Evolutionary conservation across 2,888 invertebrate species (phyloP).

Genomic region (Tiphia femorata): DNA sequence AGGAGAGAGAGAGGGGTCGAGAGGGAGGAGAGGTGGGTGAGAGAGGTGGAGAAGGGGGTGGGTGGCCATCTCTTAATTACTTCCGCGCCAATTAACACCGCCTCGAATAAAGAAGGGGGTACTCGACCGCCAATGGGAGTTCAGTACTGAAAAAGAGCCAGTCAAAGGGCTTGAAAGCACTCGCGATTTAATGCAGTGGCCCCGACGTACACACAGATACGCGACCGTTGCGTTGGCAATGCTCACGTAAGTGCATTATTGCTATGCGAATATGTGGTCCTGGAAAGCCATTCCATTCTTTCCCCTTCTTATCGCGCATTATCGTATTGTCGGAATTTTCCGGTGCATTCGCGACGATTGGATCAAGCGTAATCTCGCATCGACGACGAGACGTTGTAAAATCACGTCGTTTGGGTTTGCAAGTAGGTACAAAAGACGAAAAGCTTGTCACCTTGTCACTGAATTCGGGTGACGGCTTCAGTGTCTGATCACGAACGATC

Average conservation of each 20-base stretch:
- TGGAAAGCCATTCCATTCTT: too few species aligned
- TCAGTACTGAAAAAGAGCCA: slow-evolving; percentile 35
- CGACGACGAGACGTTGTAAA: too few species aligned
- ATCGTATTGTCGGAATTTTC: too few species aligned
- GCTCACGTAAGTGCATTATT: neutral
- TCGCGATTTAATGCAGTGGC: slow-evolving; percentile 39
- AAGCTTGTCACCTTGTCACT: too few species aligned
- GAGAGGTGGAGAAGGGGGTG: neutral
- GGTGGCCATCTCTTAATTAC: slow-evolving; percentile 57
- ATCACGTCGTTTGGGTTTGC: too few species aligned
- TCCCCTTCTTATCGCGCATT: too few species aligned
- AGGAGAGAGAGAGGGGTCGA: neutral
- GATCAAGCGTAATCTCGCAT: too few species aligned
- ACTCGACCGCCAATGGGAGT: slow-evolving; percentile 49
- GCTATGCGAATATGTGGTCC: neutral
- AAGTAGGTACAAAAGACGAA: too few species aligned
- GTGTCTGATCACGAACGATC: too few species aligned
- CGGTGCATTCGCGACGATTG: too few species aligned
- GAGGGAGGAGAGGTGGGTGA: neutral
- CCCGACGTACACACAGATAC: neutral
- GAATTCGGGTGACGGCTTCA: too few species aligned
- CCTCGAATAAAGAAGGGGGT: slow-evolving; percentile 52
- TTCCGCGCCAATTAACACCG: slow-evolving; percentile 66
- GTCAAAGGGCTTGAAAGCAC: slow-evolving; percentile 31
- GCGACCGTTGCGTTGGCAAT: neutral